These are phyloP conservation scores for Pseudomyrmex gracilis DNA, from an alignment of 1,140 invertebrate species.

Conservation along the genomic window DNA sequence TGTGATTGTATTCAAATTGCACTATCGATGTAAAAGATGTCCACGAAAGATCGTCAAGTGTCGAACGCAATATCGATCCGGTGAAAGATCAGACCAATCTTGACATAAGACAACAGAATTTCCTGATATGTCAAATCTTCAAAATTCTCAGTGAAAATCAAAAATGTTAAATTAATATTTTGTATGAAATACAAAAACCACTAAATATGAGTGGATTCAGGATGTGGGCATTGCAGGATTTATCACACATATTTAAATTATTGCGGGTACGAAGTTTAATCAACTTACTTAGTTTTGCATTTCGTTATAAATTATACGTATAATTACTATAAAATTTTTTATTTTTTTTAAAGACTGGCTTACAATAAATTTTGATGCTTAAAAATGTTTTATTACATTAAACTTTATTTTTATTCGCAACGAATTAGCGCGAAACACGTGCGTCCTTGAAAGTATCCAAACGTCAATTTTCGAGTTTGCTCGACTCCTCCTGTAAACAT, in stretches of 20 bases:
- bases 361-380: background rate
- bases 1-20: no score
- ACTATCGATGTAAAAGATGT: background rate
- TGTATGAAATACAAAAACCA: background rate
- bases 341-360: background rate
- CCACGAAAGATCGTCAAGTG: conserved; percentile 8
- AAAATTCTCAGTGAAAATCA: conserved; percentile 58
- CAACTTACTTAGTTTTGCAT: background rate
- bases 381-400: background rate
- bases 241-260: conserved; percentile 56
- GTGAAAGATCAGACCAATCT: conserved; percentile 7
- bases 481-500: conserved; percentile 44
- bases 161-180: background rate
- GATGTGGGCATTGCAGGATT: conserved; percentile 64
- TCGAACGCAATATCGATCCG: background rate
- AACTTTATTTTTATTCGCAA: conserved; percentile 7
- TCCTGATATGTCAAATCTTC: background rate
- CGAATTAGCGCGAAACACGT: conserved; percentile 38
- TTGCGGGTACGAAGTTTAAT: conserved; percentile 63
- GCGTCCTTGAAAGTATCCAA: background rate
- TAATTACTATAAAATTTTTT: background rate
- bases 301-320: background rate
- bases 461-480: conserved; percentile 58
- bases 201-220: conserved; percentile 66
- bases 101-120: conserved; percentile 21